Evolutionary conservation across 1,140 invertebrate genomes (phyloP).

Genomic region (Papilio xuthus): DNA sequence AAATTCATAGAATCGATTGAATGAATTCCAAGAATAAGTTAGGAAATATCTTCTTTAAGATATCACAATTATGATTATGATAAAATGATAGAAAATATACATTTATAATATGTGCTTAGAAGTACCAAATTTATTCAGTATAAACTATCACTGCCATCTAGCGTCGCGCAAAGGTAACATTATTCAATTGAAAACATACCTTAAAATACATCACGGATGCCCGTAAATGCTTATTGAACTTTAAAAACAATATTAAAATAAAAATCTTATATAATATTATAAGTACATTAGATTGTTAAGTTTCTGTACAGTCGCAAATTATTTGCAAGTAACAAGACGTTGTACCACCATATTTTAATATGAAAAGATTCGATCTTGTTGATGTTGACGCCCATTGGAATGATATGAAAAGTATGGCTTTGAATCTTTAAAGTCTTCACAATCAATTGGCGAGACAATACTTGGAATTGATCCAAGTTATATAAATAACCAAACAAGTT

Average conservation of each 20-base stretch:
- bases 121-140: too few relatives aligned
- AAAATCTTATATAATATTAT: too few relatives aligned
- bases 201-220: neutral
- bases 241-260: too few relatives aligned
- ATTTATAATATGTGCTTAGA: neutral
- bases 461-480: conserved; percentile 9
- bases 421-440: neutral
- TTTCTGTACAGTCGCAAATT: neutral
- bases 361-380: neutral
- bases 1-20: neutral
- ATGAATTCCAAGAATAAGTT: neutral
- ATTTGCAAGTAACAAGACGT: neutral
- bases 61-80: neutral
- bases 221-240: too few relatives aligned
- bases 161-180: neutral
- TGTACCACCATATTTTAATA: neutral
- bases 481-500: conserved; percentile 23
- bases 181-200: neutral
- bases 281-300: neutral
- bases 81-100: neutral
- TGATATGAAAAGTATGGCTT: neutral
- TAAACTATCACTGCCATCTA: conserved; percentile 11
- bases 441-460: conserved; percentile 4
- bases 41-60: neutral
- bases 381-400: neutral